Conservation (phyloP, 2,888 invertebrate genomes). For the Tineola bisselliella region DNA sequence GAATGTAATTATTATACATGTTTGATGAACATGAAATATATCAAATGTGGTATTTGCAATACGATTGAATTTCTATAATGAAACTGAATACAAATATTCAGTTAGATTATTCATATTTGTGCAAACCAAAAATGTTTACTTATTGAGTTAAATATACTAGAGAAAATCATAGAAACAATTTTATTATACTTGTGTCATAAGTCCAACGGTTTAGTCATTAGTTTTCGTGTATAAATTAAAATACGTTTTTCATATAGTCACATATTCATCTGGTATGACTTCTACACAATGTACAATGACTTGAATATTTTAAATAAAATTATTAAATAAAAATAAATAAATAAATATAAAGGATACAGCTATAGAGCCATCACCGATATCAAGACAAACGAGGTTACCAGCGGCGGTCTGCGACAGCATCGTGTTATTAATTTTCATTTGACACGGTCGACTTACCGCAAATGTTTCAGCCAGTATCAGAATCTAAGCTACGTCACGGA, state of each 20-base stretch:
- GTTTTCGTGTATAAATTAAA: no score
- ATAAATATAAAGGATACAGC: conserved; percentile 1
- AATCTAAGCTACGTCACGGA: conserved; percentile 2
- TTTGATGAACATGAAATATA: conserved; percentile 35
- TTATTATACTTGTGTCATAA: no score
- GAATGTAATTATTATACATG: conserved; percentile 51
- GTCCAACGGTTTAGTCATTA: no score
- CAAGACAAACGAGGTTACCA: conserved; percentile 32
- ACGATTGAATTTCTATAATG: neutral
- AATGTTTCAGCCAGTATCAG: conserved; percentile 8
- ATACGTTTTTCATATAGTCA: no score
- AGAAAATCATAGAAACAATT: no score
- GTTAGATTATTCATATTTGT: neutral
- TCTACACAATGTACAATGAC: no score
- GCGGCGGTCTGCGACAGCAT: conserved; percentile 17
- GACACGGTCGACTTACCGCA: conserved; percentile 29
- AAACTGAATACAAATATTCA: neutral
- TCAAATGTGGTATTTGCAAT: neutral
- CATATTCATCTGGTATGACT: no score
- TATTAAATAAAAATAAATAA: neutral
- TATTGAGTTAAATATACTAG: no score
- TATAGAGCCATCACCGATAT: conserved; percentile 22
- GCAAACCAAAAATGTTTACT: no score
- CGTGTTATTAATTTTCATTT: conserved; percentile 52
- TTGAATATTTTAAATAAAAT: neutral